Conservation (phyloP, 1,140 invertebrate species). For the Pogonomyrmex barbatus region DNA sequence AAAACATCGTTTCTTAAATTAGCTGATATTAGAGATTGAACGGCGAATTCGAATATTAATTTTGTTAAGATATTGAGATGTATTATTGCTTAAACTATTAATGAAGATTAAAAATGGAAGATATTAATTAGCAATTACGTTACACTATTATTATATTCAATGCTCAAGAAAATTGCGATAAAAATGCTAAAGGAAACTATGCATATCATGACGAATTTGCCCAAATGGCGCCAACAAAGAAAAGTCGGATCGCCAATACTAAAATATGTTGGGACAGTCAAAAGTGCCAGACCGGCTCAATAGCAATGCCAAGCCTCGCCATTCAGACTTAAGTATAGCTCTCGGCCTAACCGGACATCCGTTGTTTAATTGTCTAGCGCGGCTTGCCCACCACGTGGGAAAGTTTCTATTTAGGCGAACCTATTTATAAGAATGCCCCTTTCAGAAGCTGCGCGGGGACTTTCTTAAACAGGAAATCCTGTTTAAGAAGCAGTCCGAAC, state of each 20-base stretch:
- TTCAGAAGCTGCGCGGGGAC: constrained; percentile 58
- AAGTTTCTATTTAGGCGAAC: constrained; percentile 79
- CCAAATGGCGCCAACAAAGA: constrained; percentile 12
- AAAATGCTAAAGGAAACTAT: neutral
- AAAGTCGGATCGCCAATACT: constrained; percentile 30
- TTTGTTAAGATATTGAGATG: neutral
- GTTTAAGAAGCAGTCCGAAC: constrained; percentile 71
- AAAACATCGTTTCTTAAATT: neutral
- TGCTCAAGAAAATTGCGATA: neutral
- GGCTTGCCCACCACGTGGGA: constrained; percentile 75
- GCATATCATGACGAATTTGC: neutral
- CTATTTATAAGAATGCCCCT: constrained; percentile 69
- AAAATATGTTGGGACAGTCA: constrained; percentile 36
- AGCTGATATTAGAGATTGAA: neutral
- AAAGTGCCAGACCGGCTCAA: constrained; percentile 58
- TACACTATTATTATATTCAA: constrained; percentile 3
- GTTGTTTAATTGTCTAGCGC: constrained; percentile 80
- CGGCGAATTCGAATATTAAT: neutral
- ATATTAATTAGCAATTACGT: constrained; percentile 17
- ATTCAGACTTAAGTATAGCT: constrained; percentile 75
- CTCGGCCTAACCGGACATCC: constrained; percentile 77
- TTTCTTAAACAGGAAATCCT: constrained; percentile 79
- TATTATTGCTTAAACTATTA: constrained; percentile 6
- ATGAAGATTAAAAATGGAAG: neutral
- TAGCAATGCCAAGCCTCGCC: constrained; percentile 72